phyloP scores from a whole-genome alignment of 2,888 invertebrate genomes.

The Perithous albicinctus region DNA sequence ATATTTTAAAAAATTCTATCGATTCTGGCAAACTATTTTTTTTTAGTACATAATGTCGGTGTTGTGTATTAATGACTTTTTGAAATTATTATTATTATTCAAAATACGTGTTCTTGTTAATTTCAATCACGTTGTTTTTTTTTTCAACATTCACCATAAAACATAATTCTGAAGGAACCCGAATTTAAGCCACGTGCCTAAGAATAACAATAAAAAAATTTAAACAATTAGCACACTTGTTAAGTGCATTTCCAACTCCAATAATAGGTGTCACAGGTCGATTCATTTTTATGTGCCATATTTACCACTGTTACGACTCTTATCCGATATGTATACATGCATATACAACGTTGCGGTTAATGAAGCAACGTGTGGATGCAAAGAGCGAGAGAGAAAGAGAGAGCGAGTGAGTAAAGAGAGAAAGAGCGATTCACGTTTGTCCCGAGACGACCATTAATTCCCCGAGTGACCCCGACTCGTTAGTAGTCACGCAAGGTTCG shows the following conservation, averaged over 20 bases:
- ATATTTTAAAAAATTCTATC: too few species aligned
- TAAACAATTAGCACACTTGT: neutral
- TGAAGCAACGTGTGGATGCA: neutral
- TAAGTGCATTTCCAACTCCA: neutral
- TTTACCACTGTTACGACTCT: neutral
- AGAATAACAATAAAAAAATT: neutral
- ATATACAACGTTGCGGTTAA: slow-evolving; percentile 14
- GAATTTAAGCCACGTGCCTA: too few species aligned
- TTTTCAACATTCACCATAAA: too few species aligned
- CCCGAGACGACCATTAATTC: slow-evolving; percentile 63
- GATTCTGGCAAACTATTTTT: too few species aligned
- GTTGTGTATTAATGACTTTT: too few species aligned
- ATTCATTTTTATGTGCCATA: neutral
- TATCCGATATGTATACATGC: neutral
- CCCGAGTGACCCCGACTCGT: slow-evolving; percentile 58
- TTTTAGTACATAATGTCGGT: too few species aligned
- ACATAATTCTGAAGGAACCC: too few species aligned
- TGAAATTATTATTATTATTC: too few species aligned
- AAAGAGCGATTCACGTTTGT: slow-evolving; percentile 47
- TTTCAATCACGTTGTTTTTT: too few species aligned
- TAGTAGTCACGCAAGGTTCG: slow-evolving; percentile 64
- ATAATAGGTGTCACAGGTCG: neutral
- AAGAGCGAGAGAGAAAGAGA: neutral
- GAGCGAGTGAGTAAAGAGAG: slow-evolving; percentile 1
- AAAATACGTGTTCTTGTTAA: too few species aligned